A percentile compares a stretch with the other conserved stretches of the same genome.
These are phyloP conservation scores for Tipula unca DNA, from an alignment of 2,888 invertebrate genomes.

Conservation along the genomic window DNA sequence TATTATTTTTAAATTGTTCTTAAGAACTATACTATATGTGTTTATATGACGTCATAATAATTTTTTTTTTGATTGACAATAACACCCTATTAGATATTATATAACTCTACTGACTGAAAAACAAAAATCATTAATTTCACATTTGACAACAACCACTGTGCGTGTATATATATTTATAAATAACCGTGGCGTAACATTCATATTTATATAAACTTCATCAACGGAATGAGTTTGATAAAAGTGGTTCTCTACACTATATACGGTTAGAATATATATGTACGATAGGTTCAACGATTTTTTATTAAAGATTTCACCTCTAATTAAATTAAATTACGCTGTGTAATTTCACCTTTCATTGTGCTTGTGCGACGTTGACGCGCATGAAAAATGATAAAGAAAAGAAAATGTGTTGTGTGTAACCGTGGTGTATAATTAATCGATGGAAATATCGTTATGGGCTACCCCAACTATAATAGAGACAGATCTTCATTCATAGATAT, in stretches of 20 bases:
- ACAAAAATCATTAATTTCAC: neutral
- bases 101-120: neutral
- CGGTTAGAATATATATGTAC: neutral
- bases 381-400: neutral
- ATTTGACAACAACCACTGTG: neutral
- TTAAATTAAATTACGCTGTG: neutral
- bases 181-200: neutral
- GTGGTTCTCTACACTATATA: neutral
- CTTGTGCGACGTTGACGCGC: neutral
- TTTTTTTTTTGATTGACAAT: neutral
- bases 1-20: neutral
- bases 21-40: neutral
- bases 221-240: neutral
- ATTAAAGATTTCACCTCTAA: neutral
- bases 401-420: neutral
- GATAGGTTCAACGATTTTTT: neutral
- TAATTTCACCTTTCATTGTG: neutral
- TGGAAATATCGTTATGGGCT: no score
- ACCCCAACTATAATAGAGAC: no score
- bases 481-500: no score
- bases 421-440: no score
- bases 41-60: neutral
- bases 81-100: neutral
- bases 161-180: neutral
- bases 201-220: neutral